Conservation (phyloP, 2,888 invertebrate genomes). For the Cetonia aurata region DNA sequence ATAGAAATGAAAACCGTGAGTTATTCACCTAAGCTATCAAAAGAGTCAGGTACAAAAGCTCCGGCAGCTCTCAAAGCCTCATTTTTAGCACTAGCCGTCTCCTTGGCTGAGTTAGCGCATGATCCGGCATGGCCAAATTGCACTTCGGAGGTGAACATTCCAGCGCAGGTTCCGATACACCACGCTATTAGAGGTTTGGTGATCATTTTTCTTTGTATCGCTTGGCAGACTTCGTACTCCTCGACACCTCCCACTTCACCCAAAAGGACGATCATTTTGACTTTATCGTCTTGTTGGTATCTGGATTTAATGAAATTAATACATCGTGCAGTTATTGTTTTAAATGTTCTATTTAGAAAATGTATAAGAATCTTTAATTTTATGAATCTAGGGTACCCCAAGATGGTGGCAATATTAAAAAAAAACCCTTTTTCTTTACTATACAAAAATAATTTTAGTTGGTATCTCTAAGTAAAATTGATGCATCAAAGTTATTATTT, state of each 20-base stretch:
- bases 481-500: too few relatives aligned
- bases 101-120: slow-evolving; percentile 88
- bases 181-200: slow-evolving; percentile 97
- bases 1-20: background rate
- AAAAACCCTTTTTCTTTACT: too few relatives aligned
- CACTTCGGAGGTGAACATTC: slow-evolving; percentile 87
- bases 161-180: slow-evolving; percentile 89
- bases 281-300: slow-evolving; percentile 82
- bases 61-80: slow-evolving; percentile 84
- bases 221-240: slow-evolving; percentile 95
- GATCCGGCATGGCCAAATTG: slow-evolving; percentile 99
- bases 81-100: slow-evolving; percentile 96
- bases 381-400: too few relatives aligned
- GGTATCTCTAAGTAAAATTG: too few relatives aligned
- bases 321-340: too few relatives aligned
- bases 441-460: too few relatives aligned
- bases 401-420: too few relatives aligned
- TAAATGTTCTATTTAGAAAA: too few relatives aligned
- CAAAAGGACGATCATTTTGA: slow-evolving; percentile 94
- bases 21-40: slow-evolving; percentile 76
- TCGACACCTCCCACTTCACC: slow-evolving; percentile 99
- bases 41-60: slow-evolving; percentile 91
- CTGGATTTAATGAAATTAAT: slow-evolving; percentile 41
- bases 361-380: too few relatives aligned
- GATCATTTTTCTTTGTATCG: slow-evolving; percentile 82